Evolutionary conservation across 2,888 invertebrate genomes (phyloP), one percentile per base, ranked within the genome.

Genomic region (Nyleta sp.): DNA sequence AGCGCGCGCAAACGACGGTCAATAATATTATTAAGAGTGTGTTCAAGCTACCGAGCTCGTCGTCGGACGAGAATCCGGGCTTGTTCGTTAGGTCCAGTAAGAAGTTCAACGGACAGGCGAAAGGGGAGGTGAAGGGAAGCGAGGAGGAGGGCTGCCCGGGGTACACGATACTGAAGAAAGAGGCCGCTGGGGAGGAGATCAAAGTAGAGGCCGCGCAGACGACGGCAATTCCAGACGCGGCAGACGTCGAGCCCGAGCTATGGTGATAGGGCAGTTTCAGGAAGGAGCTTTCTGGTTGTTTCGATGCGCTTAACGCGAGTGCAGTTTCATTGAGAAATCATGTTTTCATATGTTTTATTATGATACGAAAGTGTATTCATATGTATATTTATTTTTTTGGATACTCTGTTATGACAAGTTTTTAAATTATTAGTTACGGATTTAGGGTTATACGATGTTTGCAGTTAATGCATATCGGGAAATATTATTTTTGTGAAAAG

Each of bases 11-110:
- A 50, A 84, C 86, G 6, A 85, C 86, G 0, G 84, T 88, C 11
- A 87, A 88, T 15, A 87, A 83, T 75, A 86, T 88, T 50, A 84
- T 87, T 8, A 87, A 87, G 64, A 87, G 82, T 52, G 86, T 88
- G 0, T 86, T 88, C 38, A 88, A 87, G 44, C 84, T 85, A 52
- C 53, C 67, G 0, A 38, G 67, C 22, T 55, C 53, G 2, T 68
- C 57, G 2, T 48, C 46, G 3, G 62, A 71, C n/a, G 60, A 53
- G 8, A 15, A 44, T 17, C 13, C 42, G n/a, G 44, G 52, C 1
- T 52, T 68, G 24, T 68, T 68, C 18, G 38, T 38, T n/a, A 55
- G 24, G n/a, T 68, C 44, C 6, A 57, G 13, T 24, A 2, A 83
- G 81, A 1, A 83, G 82, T 28, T 42, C 60, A 13, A 44, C 44